Percentiles rank a stretch among this genome's conserved stretches.
These are phyloP conservation scores for Dipodomys spectabilis DNA, from an alignment of 2,113 vertebrate species.

Conservation along the genomic window DNA sequence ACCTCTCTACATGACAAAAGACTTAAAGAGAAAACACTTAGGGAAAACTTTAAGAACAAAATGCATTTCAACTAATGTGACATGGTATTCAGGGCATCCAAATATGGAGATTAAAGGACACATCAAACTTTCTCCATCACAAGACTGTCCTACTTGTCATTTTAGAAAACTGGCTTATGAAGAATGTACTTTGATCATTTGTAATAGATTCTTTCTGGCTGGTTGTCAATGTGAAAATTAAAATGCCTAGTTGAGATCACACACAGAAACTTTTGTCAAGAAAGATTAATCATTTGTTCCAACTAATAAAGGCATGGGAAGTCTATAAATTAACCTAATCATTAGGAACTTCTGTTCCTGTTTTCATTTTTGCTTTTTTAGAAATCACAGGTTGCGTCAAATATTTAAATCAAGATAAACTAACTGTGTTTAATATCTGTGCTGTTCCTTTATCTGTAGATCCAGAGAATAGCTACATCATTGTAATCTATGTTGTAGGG, in stretches of 20 bases:
- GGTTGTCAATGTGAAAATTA: slow-evolving; percentile 85
- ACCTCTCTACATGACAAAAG: not conserved
- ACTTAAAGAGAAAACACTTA: slow-evolving; percentile 62
- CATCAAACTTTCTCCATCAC: slow-evolving; percentile 50
- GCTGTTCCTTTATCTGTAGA: slow-evolving; percentile 2
- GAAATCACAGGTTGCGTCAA: slow-evolving; percentile 71
- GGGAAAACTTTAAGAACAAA: not conserved
- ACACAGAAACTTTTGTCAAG: slow-evolving; percentile 60
- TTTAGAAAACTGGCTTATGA: slow-evolving; percentile 69
- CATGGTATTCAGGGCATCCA: not conserved
- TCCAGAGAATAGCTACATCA: slow-evolving; percentile 52
- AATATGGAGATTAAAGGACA: slow-evolving; percentile 46
- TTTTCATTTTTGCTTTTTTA: slow-evolving; percentile 37
- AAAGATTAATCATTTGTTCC: slow-evolving; percentile 80
- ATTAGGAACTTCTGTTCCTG: slow-evolving; percentile 67
- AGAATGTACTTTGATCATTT: slow-evolving; percentile 77
- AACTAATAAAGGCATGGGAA: slow-evolving; percentile 79
- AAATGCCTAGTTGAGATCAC: slow-evolving; percentile 81
- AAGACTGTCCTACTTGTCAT: slow-evolving; percentile 64
- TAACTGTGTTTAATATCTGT: not conserved
- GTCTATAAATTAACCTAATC: slow-evolving; percentile 68
- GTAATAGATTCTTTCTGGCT: slow-evolving; percentile 81
- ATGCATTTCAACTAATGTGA: slow-evolving; percentile 24
- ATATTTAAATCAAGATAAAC: slow-evolving; percentile 40
- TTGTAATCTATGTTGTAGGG: slow-evolving; percentile 57